Evolutionary conservation across 2,888 invertebrate genomes (phyloP).

Genomic region (Autographa gamma): DNA sequence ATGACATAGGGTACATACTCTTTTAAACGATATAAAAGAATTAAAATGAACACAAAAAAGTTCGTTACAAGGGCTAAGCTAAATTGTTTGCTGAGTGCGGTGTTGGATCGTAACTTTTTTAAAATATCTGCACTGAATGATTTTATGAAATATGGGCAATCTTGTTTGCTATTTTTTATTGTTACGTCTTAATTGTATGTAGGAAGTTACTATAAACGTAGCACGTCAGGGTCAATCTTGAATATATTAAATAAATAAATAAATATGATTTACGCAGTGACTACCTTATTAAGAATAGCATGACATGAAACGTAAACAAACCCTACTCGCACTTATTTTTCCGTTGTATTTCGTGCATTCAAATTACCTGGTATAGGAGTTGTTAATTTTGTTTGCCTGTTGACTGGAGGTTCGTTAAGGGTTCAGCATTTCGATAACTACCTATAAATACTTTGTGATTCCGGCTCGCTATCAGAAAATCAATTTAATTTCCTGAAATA

Average conservation of each 20-base stretch:
- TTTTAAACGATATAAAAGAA: conserved; percentile 18
- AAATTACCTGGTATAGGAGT: background rate
- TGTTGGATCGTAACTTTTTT: conserved; percentile 15
- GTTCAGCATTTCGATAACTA: too few species aligned
- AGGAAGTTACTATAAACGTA: background rate
- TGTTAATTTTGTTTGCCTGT: too few species aligned
- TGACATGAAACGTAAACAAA: background rate
- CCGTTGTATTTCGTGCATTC: background rate
- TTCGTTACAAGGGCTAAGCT: conserved; percentile 35
- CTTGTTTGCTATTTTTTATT: background rate
- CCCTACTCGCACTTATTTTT: background rate
- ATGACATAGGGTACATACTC: conserved; percentile 31
- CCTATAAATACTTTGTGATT: too few species aligned
- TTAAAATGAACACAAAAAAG: conserved; percentile 39
- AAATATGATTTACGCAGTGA: background rate
- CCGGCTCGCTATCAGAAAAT: too few species aligned
- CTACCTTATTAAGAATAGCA: background rate
- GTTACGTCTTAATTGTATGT: background rate
- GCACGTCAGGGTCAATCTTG: background rate
- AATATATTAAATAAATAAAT: background rate
- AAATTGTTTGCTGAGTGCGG: conserved; percentile 30
- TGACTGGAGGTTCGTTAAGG: too few species aligned
- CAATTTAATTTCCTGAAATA: too few species aligned
- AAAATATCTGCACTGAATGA: conserved; percentile 4
- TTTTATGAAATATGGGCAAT: conserved; percentile 1